Evolutionary conservation across 2,797 vertebrate genomes (phyloP).

Genomic region (Phyllotis vaccarum): DNA sequence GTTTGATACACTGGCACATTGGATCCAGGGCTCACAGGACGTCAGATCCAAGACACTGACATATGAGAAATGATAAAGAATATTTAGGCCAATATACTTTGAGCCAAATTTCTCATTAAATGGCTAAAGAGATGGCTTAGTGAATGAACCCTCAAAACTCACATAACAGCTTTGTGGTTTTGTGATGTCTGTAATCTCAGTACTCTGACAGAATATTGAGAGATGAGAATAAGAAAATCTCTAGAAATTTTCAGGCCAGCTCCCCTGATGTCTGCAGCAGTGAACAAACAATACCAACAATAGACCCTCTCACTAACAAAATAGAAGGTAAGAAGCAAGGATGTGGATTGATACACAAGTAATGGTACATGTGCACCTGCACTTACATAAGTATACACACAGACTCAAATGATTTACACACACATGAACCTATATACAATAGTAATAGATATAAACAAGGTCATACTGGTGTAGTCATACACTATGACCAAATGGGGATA

Average conservation of each 20-base stretch:
- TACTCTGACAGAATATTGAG: neutral
- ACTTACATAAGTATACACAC: neutral
- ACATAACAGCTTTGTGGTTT: too few species aligned
- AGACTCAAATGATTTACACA: neutral
- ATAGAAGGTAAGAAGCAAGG: neutral
- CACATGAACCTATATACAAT: neutral
- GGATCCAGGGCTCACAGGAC: neutral
- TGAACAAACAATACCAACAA: neutral
- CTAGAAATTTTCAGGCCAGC: neutral
- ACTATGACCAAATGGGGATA: neutral
- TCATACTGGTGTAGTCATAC: too few species aligned
- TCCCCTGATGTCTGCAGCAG: neutral
- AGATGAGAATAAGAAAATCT: neutral
- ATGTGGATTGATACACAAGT: too few species aligned
- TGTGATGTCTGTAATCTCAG: neutral
- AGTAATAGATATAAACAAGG: neutral
- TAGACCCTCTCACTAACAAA: neutral
- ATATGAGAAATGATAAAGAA: neutral
- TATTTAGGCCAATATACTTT: neutral
- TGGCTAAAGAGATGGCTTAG: neutral
- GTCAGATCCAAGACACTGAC: neutral
- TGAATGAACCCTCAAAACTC: neutral
- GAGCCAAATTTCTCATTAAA: neutral
- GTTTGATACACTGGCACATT: neutral
- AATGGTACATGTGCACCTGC: too few species aligned